phyloP scores from a whole-genome alignment of 2,113 vertebrate genomes.

The Festucalex cinctus region DNA sequence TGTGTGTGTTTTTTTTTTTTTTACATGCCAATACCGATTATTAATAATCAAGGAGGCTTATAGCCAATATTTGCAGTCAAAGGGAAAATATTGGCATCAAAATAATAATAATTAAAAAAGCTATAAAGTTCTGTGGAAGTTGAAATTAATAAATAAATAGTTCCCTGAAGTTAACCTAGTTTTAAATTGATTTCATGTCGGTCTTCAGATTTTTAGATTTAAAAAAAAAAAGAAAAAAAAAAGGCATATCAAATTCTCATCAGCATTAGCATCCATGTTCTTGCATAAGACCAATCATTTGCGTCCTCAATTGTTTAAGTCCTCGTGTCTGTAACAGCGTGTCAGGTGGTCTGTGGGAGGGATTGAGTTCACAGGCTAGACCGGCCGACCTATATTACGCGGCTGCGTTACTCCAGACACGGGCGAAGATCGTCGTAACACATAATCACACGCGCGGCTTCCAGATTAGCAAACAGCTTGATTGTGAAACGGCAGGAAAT shows the following conservation, averaged over 20 bases:
- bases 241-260: neutral
- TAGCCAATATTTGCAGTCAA: too few species aligned
- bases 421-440: constrained; percentile 1
- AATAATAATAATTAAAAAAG: too few species aligned
- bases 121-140: too few species aligned
- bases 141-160: too few species aligned
- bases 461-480: constrained; percentile 16
- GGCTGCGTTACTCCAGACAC: constrained; percentile 29
- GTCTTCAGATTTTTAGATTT: too few species aligned
- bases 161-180: too few species aligned
- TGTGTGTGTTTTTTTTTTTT: too few species aligned
- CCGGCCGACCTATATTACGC: constrained; percentile 59
- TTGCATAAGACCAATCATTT: constrained; percentile 22
- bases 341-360: constrained; percentile 29
- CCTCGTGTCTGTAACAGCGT: constrained; percentile 36
- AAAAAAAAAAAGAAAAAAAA: too few species aligned
- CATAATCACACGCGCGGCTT: neutral
- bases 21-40: too few species aligned
- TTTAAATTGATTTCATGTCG: too few species aligned
- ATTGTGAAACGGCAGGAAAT: constrained; percentile 28
- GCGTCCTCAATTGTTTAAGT: constrained; percentile 37
- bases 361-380: constrained; percentile 67
- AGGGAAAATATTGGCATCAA: too few species aligned
- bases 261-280: neutral
- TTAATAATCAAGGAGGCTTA: too few species aligned